Conservation (phyloP, 2,797 vertebrate genomes). For the Anisognathus igniventris region DNA sequence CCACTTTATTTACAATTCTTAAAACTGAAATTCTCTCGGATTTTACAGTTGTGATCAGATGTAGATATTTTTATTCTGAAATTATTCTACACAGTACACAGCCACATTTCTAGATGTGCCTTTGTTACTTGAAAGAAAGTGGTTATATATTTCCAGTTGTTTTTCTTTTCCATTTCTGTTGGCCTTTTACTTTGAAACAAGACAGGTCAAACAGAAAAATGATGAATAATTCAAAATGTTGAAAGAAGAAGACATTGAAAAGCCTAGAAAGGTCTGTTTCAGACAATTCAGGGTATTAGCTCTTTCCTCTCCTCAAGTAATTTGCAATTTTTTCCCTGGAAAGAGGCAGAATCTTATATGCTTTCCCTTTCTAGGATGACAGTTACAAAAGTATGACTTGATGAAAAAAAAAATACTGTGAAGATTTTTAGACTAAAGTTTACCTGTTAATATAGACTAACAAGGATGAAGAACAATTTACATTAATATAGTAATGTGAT, state of each 20-base stretch:
- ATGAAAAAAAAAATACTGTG: neutral
- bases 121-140: neutral
- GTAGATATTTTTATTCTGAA: neutral
- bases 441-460: neutral
- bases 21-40: neutral
- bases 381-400: neutral
- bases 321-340: neutral
- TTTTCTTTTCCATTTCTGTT: constrained; percentile 16
- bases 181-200: constrained; percentile 27
- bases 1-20: neutral
- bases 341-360: neutral
- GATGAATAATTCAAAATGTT: constrained; percentile 39
- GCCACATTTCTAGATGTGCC: neutral
- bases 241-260: constrained; percentile 6
- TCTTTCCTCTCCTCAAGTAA: neutral
- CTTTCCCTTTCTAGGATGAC: neutral
- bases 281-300: neutral
- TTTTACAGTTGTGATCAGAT: neutral
- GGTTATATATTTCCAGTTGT: neutral
- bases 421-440: neutral
- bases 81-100: neutral
- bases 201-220: constrained; percentile 7
- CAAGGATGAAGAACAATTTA: neutral
- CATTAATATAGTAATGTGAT: neutral
- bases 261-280: neutral